phyloP scores from a whole-genome alignment of 2,888 invertebrate species.

The Amiota minor region DNA sequence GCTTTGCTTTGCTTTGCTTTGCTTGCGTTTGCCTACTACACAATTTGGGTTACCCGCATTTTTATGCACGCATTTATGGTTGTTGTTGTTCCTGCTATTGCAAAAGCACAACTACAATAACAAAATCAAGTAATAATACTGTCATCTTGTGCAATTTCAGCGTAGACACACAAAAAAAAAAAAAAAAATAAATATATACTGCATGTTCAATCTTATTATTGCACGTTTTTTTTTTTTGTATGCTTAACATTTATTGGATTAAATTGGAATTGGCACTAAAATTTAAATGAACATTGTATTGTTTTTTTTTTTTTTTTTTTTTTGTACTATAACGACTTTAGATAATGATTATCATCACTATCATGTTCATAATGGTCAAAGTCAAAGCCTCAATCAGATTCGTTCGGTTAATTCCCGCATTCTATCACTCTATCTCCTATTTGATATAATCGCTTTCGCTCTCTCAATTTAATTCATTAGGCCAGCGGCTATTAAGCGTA shows the following conservation, averaged over 20 bases:
- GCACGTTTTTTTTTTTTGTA: too few relatives aligned
- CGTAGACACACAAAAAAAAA: too few relatives aligned
- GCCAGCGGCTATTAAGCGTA: too few relatives aligned
- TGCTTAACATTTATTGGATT: constrained; percentile 5
- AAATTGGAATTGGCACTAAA: constrained; percentile 19
- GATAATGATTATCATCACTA: not conserved
- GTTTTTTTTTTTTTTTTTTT: too few relatives aligned
- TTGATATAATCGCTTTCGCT: too few relatives aligned
- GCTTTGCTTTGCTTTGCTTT: not conserved
- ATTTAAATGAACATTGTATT: too few relatives aligned
- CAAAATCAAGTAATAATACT: too few relatives aligned
- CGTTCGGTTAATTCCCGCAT: not conserved
- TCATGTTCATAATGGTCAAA: not conserved
- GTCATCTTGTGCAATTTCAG: not conserved
- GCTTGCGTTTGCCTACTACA: constrained; percentile 6
- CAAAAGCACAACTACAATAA: too few relatives aligned
- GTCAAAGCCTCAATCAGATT: not conserved
- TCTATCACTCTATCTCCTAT: too few relatives aligned
- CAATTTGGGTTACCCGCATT: constrained; percentile 47
- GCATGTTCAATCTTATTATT: not conserved
- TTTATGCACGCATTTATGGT: not conserved
- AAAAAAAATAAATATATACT: too few relatives aligned
- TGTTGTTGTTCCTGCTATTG: not conserved
- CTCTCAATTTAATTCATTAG: too few relatives aligned
- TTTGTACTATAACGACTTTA: too few relatives aligned